Conservation (phyloP, 2,113 vertebrate genomes). For the Oryzias woworae region DNA sequence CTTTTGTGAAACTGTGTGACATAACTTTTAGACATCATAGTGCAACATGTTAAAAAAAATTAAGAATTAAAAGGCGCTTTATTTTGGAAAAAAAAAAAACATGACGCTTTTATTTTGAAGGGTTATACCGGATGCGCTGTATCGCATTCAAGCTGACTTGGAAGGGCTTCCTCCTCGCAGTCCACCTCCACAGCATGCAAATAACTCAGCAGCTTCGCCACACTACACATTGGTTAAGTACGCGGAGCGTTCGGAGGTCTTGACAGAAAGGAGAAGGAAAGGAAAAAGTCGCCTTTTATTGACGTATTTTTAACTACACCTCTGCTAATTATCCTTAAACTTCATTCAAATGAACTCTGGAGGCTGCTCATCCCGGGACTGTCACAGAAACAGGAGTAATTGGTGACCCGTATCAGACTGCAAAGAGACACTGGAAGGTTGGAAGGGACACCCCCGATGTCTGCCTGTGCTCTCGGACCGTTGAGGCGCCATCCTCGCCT, state of each 20-base stretch:
- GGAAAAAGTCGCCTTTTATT: not conserved
- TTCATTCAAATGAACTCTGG: not conserved
- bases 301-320: no score
- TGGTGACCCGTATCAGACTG: slow-evolving; percentile 9
- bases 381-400: slow-evolving; percentile 33
- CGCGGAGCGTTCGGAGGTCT: slow-evolving; percentile 45
- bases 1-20: no score
- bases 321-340: not conserved
- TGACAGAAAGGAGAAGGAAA: not conserved
- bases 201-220: slow-evolving; percentile 50
- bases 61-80: no score
- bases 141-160: rapidly evolving
- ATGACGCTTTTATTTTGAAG: slow-evolving; percentile 48
- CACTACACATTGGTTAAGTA: slow-evolving; percentile 51
- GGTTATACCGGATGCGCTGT: not conserved
- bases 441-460: not conserved
- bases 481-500: slow-evolving; percentile 16
- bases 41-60: no score
- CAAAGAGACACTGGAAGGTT: not conserved
- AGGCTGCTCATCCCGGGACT: slow-evolving; percentile 47
- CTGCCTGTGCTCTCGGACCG: slow-evolving; percentile 7
- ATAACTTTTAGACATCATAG: no score
- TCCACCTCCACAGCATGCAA: slow-evolving; percentile 67
- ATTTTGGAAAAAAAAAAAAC: not conserved
- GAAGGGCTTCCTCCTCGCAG: not conserved